Conservation (phyloP, 2,113 vertebrate species). For the Myrmophylax atrothorax region DNA sequence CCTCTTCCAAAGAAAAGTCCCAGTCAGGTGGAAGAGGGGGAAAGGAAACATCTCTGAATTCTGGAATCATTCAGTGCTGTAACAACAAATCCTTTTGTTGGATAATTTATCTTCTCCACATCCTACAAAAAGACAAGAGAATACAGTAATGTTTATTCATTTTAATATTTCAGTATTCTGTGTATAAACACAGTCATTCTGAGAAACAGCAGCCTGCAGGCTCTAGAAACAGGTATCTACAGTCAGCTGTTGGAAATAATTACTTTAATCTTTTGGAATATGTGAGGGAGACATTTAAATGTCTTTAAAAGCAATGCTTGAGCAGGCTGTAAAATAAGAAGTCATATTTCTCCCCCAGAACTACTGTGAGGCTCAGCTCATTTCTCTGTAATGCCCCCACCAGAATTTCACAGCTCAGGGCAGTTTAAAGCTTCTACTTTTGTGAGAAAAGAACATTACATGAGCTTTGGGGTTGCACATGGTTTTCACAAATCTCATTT, state of each 20-base stretch:
- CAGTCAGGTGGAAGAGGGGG: background rate
- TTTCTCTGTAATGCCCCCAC: background rate
- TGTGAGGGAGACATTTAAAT: conserved; percentile 13
- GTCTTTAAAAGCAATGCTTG: background rate
- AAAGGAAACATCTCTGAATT: background rate
- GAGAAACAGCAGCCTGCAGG: background rate
- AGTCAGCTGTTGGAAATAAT: conserved; percentile 32
- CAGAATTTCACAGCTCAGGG: conserved; percentile 20
- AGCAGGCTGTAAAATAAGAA: background rate
- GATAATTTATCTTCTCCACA: background rate
- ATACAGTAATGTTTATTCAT: background rate
- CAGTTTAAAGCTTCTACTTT: background rate
- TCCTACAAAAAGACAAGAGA: background rate
- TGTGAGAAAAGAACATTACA: background rate
- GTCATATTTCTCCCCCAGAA: background rate
- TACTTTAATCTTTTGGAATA: conserved; percentile 15
- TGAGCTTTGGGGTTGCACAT: background rate
- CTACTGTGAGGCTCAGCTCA: background rate
- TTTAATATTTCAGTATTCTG: conserved; percentile 18
- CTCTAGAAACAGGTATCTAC: background rate
- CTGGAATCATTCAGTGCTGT: background rate
- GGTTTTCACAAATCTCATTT: background rate
- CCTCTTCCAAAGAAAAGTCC: background rate
- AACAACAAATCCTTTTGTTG: background rate
- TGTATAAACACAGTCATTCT: background rate